These are phyloP conservation scores for Tolypeutes matacus DNA, from an alignment of 2,797 vertebrate genomes.

Conservation along the genomic window DNA sequence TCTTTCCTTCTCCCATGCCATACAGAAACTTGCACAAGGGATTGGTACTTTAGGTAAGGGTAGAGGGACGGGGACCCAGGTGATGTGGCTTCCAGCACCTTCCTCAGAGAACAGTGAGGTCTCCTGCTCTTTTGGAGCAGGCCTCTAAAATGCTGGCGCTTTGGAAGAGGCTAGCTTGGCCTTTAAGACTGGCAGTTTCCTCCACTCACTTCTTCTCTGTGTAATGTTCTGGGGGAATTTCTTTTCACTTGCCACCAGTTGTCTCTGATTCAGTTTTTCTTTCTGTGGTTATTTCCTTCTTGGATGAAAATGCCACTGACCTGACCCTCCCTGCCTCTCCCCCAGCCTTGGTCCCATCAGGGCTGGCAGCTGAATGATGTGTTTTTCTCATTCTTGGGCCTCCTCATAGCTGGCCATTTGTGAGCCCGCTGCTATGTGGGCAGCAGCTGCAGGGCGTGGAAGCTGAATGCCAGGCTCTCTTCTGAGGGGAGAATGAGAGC, in stretches of 20 bases:
- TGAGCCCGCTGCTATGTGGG: slow-evolving; percentile 86
- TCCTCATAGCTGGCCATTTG: slow-evolving; percentile 84
- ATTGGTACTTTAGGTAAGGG: neutral
- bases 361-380: slow-evolving; percentile 81
- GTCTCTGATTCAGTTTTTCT: slow-evolving; percentile 71
- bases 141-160: neutral
- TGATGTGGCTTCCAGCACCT: neutral
- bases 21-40: neutral
- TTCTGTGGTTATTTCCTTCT: slow-evolving; percentile 70
- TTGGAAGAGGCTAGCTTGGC: neutral
- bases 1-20: too few relatives aligned
- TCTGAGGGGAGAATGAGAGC: slow-evolving; percentile 75
- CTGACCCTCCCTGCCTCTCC: slow-evolving; percentile 29
- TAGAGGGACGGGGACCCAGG: too few relatives aligned
- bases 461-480: slow-evolving; percentile 85
- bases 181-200: neutral
- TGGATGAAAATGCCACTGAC: slow-evolving; percentile 77
- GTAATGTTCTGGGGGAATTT: neutral
- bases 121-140: neutral
- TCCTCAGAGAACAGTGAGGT: neutral
- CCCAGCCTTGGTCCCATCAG: slow-evolving; percentile 61
- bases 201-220: neutral
- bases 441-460: slow-evolving; percentile 85
- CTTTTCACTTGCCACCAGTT: slow-evolving; percentile 36
- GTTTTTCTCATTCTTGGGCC: slow-evolving; percentile 81